Percentiles rank a stretch among this genome's conserved stretches.
Conservation (phyloP, 2,888 invertebrate species). For the Conchocele bisecta region DNA sequence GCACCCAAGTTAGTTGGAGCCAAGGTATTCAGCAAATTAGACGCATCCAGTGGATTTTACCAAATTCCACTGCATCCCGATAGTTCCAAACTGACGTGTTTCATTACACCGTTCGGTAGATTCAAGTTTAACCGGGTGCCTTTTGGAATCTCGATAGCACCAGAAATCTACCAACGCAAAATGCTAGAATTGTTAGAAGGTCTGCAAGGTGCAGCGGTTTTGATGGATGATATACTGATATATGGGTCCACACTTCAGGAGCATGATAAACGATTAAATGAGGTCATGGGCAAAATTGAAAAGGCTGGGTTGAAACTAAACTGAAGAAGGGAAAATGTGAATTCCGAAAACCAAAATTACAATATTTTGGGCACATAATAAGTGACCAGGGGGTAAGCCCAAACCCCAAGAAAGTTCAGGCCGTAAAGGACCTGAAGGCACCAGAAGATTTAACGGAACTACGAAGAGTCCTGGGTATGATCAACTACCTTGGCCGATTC, state of each 20-base stretch:
- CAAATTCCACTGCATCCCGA: conserved; percentile 38
- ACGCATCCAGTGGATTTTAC: conserved; percentile 50
- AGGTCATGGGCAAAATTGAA: conserved; percentile 19
- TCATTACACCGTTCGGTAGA: conserved; percentile 44
- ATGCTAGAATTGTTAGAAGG: conserved; percentile 33
- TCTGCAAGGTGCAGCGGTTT: conserved; percentile 39
- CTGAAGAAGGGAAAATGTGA: conserved; percentile 55
- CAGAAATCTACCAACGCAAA: conserved; percentile 38
- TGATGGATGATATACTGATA: conserved; percentile 48
- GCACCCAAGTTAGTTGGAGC: conserved; percentile 30
- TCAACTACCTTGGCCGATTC: conserved; percentile 10
- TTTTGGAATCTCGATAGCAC: conserved; percentile 42
- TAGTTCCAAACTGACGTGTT: conserved; percentile 39
- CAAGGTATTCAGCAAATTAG: conserved; percentile 45
- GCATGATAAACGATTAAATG: conserved; percentile 39
- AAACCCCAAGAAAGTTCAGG: conserved; percentile 35
- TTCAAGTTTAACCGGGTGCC: conserved; percentile 42
- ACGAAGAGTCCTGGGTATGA: conserved; percentile 18
- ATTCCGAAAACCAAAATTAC: conserved; percentile 28
- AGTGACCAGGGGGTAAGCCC: conserved; percentile 34
- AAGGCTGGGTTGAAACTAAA: conserved; percentile 36
- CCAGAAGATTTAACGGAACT: conserved; percentile 24
- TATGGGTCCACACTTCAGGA: conserved; percentile 25
- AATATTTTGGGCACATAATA: conserved; percentile 47
- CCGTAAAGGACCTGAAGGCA: conserved; percentile 18